These are phyloP conservation scores for Motacilla alba DNA, from an alignment of 2,113 vertebrate species.

Conservation along the genomic window DNA sequence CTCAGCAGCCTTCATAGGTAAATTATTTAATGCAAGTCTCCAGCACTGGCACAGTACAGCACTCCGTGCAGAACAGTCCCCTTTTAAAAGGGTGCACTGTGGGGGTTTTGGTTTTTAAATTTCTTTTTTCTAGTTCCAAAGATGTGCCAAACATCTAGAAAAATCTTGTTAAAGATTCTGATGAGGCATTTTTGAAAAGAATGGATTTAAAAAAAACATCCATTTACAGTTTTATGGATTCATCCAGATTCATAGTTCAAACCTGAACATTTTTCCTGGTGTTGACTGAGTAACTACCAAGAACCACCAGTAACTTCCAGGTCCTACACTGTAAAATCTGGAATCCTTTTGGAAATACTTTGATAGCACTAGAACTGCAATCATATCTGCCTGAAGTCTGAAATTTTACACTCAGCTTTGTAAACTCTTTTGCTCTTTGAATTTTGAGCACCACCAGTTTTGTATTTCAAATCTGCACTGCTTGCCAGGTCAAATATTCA, in stretches of 20 bases:
- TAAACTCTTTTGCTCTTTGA: background rate
- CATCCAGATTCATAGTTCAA: background rate
- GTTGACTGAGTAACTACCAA: background rate
- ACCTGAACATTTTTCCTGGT: background rate
- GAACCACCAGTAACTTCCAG: background rate
- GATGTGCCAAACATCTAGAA: background rate
- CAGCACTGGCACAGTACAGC: no score
- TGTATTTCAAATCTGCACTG: background rate
- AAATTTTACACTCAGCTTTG: background rate
- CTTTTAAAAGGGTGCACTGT: rapidly evolving
- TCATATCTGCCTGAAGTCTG: background rate
- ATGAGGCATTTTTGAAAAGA: background rate
- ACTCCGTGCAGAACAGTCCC: background rate
- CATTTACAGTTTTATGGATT: background rate
- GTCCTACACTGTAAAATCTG: background rate
- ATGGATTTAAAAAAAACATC: background rate
- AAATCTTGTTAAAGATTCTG: background rate
- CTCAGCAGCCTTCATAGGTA: background rate
- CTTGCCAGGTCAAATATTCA: background rate
- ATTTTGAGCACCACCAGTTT: background rate
- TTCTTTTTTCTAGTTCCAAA: background rate
- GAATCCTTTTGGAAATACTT: background rate
- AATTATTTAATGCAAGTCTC: background rate
- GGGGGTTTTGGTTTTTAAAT: background rate
- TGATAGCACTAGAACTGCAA: background rate